Base-by-base conservation (phyloP, 2,113 vertebrate species). In the Pseudorasbora parva region DNA sequence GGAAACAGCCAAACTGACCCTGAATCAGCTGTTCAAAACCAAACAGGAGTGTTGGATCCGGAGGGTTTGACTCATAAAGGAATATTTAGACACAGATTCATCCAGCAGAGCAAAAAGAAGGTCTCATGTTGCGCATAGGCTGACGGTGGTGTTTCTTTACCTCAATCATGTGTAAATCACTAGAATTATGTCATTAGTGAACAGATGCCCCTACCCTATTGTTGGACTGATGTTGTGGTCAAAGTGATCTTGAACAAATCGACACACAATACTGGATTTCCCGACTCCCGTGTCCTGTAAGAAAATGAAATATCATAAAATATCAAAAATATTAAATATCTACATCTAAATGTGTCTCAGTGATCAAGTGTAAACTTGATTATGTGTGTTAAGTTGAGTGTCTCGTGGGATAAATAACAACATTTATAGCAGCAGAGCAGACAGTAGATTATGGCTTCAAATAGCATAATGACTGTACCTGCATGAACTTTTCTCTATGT, bases 171-270 rank as follows among this genome's bases (percentile, higher is more conserved):
- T 56, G 19, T 19, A 37, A 21, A 37, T 68, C 25, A 2, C 23
- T 17, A 15, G 12, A 15, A 12, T 6, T 27, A 27, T 14, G 5
- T 54, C 8, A 37, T 77, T 21, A 17, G 21, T 81, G 25, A 54
- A 64, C 8, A 45, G 11, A 59, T n/a, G 60, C 14, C 93, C 97
- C 95, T 91, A 99, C 98, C 97, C 97, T 89, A 99, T 98, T 82
- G 98, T 99, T 27, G 97, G 97, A 88, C 96, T 98, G 87, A 98
- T 98, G 91, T 97, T 98, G 95, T 98, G 97, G 88, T 98, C 97
- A 89, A 99, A 99, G 89, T 97, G 97, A 88, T 99, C 98, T 91
- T 99, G 97, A 80, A 98, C 97, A 71, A 99, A 99, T 47, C 97
- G 93, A 91, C 97, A 98, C 87, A 99, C 97, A 0, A 99, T 98